Percentiles rank a stretch among this genome's conserved stretches.
These are phyloP conservation scores for Pygathrix nemaeus DNA, from an alignment of 2,113 vertebrate species.

Conservation along the genomic window DNA sequence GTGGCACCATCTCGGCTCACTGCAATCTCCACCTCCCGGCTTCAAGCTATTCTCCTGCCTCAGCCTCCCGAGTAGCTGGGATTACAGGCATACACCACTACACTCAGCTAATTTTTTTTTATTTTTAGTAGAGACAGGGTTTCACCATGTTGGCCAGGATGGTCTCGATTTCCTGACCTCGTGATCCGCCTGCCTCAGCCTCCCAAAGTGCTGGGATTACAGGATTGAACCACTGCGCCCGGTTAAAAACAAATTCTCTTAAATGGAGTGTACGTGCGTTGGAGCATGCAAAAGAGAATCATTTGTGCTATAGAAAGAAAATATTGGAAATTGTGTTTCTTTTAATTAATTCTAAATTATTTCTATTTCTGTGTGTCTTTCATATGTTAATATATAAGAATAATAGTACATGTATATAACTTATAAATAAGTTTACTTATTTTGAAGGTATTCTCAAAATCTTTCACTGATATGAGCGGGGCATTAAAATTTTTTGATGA, in stretches of 20 bases:
- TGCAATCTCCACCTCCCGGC: no score
- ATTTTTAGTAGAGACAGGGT: no score
- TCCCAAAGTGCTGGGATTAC: no score
- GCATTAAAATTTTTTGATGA: background rate
- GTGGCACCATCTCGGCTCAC: no score
- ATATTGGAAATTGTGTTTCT: background rate
- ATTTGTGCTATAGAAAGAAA: background rate
- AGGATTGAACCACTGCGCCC: no score
- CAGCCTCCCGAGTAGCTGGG: no score
- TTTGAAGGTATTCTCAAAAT: background rate
- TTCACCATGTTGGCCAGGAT: no score
- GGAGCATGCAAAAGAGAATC: background rate
- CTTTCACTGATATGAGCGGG: background rate
- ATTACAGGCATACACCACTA: no score
- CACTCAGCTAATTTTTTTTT: no score
- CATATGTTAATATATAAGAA: background rate
- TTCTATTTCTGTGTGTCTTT: background rate
- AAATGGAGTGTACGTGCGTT: accelerated
- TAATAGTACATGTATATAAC: background rate
- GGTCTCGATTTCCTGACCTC: no score
- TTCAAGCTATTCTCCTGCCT: no score
- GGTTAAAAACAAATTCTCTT: background rate
- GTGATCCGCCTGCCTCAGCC: no score
- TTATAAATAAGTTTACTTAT: background rate
- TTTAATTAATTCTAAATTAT: background rate